Percentiles rank a stretch among this genome's conserved stretches.
phyloP scores from a whole-genome alignment of 2,888 invertebrate species.

The Amblyjoppa proteus region DNA sequence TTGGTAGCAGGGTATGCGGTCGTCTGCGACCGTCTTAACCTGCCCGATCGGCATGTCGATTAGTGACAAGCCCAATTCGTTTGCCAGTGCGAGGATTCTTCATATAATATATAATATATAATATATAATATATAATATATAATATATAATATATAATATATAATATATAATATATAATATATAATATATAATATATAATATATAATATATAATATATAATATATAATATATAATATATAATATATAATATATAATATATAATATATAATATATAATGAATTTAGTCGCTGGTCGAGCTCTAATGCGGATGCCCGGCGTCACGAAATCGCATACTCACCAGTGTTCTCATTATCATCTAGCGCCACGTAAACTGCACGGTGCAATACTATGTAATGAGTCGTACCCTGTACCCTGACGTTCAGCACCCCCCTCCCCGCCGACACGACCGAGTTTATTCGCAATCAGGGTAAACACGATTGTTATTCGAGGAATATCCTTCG shows the following conservation, averaged over 20 bases:
- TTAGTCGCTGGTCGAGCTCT: neutral
- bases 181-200: no score
- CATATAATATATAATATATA: no score
- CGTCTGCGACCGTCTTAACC: no score
- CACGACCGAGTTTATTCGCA: slow-evolving; percentile 38
- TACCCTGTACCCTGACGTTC: slow-evolving; percentile 40
- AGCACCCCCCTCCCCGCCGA: slow-evolving; percentile 11
- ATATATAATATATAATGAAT: neutral
- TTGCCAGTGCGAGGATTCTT: no score
- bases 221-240: no score
- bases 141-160: no score
- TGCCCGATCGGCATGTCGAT: no score
- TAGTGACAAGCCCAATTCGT: no score
- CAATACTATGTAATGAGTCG: slow-evolving; percentile 20
- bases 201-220: neutral
- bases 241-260: no score
- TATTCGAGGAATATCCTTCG: slow-evolving; percentile 77
- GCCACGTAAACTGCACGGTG: slow-evolving; percentile 34
- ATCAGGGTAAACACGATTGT: slow-evolving; percentile 75
- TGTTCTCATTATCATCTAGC: slow-evolving; percentile 59
- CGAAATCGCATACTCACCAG: slow-evolving; percentile 12
- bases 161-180: no score
- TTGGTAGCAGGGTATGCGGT: no score
- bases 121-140: no score
- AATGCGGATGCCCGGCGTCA: neutral